These are phyloP conservation scores for Spinibarbus caldwelli DNA, from an alignment of 2,797 vertebrate species.

Conservation along the genomic window DNA sequence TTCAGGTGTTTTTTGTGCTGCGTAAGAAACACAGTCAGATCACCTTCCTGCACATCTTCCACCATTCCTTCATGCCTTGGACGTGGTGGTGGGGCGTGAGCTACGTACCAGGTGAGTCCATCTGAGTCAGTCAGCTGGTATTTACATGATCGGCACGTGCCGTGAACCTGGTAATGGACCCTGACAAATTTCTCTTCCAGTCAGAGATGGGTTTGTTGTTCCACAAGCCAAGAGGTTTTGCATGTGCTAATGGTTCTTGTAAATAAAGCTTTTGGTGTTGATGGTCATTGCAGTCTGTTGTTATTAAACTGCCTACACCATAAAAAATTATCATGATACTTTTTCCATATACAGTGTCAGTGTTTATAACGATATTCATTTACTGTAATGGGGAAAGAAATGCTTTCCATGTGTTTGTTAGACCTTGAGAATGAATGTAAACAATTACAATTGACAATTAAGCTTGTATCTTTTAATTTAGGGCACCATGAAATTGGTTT, in stretches of 20 bases:
- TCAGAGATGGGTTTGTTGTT: neutral
- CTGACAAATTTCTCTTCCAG: neutral
- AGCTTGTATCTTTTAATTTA: too few species aligned
- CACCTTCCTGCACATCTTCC: conserved; percentile 97
- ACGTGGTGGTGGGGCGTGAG: conserved; percentile 98
- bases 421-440: neutral
- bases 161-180: neutral
- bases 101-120: conserved; percentile 87
- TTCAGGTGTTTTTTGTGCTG: conserved; percentile 94
- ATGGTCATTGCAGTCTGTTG: neutral
- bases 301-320: too few species aligned
- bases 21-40: conserved; percentile 96
- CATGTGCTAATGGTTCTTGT: conserved; percentile 19
- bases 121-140: neutral
- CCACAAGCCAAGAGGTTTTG: conserved; percentile 7
- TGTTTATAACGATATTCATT: neutral
- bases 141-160: neutral
- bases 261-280: neutral
- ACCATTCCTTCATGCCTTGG: conserved; percentile 98
- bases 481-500: too few species aligned
- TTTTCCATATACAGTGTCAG: neutral
- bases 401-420: neutral
- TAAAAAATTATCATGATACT: neutral
- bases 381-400: neutral
- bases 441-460: too few species aligned